phyloP scores from a whole-genome alignment of 2,888 invertebrate species.

The Criorhina ranunculi region DNA sequence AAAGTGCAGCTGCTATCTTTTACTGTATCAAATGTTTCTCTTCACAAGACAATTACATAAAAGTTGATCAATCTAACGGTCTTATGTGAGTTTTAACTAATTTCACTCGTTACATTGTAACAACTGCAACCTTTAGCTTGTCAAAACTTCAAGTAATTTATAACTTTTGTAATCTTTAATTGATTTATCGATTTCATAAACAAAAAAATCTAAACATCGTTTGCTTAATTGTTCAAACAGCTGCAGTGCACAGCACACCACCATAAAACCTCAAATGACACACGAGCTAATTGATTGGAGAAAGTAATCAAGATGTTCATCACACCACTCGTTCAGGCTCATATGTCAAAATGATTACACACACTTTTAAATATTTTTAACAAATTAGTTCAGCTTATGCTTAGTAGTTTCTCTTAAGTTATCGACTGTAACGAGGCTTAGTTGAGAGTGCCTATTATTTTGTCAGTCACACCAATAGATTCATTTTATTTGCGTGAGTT shows the following conservation, averaged over 20 bases:
- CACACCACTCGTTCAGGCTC: neutral
- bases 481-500: neutral
- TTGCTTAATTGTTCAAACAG: neutral
- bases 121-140: neutral
- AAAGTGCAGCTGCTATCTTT: too few relatives aligned
- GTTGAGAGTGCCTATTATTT: neutral
- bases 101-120: neutral
- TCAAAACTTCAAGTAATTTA: neutral
- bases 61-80: too few relatives aligned
- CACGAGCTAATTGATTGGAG: neutral
- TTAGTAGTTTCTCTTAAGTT: slow-evolving; percentile 3
- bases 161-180: neutral
- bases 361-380: neutral
- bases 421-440: neutral
- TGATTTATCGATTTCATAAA: neutral
- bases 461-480: slow-evolving; percentile 23
- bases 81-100: neutral
- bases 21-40: too few relatives aligned
- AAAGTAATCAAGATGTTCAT: neutral
- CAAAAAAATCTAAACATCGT: neutral
- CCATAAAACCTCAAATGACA: slow-evolving; percentile 5
- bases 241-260: neutral
- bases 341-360: neutral
- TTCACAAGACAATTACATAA: too few relatives aligned
- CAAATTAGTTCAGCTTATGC: slow-evolving; percentile 7